These are phyloP conservation scores for Sympetrum striolatum DNA, from an alignment of 2,888 invertebrate species.

Conservation along the genomic window DNA sequence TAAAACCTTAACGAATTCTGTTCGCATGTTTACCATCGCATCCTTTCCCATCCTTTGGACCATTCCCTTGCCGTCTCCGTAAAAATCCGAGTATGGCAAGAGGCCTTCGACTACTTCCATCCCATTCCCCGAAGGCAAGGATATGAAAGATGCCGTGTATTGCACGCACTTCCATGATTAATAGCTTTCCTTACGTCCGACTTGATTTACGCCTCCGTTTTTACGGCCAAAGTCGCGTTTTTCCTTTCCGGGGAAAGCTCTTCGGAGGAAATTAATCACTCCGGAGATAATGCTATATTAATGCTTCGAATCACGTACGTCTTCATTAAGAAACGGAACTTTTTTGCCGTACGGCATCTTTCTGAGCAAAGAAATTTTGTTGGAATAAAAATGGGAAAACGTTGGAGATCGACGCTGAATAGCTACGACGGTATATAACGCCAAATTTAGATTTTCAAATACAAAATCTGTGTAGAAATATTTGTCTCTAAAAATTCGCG, in stretches of 20 bases:
- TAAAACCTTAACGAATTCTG: too few relatives aligned
- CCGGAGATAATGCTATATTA: not conserved
- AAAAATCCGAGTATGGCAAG: not conserved
- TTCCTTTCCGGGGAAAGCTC: not conserved
- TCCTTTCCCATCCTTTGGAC: too few relatives aligned
- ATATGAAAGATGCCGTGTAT: not conserved
- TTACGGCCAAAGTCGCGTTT: not conserved
- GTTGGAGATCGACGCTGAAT: too few relatives aligned
- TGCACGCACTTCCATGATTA: not conserved
- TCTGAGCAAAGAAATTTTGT: too few relatives aligned
- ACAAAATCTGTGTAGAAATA: too few relatives aligned
- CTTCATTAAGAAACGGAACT: not conserved
- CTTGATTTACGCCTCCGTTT: not conserved
- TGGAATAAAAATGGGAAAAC: too few relatives aligned
- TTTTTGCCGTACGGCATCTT: not conserved
- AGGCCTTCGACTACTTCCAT: not conserved
- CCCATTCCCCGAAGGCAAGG: not conserved
- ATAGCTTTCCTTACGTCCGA: not conserved
- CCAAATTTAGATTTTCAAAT: too few relatives aligned
- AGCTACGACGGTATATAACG: too few relatives aligned
- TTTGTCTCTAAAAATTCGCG: too few relatives aligned
- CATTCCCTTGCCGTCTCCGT: too few relatives aligned
- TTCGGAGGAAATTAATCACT: not conserved
- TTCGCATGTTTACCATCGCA: too few relatives aligned
- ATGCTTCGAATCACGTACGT: not conserved